A percentile compares a stretch with the other conserved stretches of the same genome.
Evolutionary conservation across 2,113 vertebrate genomes (phyloP).

Genomic region (Laterallus jamaicensis): DNA sequence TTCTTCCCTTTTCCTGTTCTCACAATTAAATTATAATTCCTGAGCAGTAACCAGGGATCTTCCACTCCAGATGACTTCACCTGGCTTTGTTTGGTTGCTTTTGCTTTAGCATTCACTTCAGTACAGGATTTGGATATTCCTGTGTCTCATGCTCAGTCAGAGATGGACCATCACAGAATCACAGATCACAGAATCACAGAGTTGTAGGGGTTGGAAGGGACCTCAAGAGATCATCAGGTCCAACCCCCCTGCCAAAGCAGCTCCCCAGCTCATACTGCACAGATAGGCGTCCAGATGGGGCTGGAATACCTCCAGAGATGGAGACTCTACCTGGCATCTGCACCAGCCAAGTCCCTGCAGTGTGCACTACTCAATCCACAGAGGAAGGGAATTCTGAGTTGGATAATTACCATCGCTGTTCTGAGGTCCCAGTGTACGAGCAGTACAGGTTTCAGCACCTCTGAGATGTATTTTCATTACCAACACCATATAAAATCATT

Average conservation of each 20-base stretch:
- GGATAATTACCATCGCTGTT: not conserved
- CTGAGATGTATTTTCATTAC: not conserved
- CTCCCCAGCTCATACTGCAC: no score
- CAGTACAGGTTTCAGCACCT: not conserved
- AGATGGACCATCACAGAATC: not conserved
- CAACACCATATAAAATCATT: not conserved
- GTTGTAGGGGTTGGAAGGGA: no score
- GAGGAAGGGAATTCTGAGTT: not conserved
- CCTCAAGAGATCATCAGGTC: no score
- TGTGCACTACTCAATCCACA: not conserved
- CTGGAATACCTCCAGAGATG: no score
- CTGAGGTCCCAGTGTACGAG: fast-evolving
- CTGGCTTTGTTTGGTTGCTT: not conserved
- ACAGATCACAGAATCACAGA: no score
- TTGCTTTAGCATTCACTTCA: not conserved
- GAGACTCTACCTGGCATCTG: not conserved
- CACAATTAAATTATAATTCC: not conserved
- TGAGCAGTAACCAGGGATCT: not conserved
- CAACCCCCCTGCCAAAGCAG: no score
- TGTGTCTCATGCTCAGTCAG: not conserved
- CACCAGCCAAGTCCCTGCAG: not conserved
- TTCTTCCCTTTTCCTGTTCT: not conserved
- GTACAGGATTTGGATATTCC: not conserved
- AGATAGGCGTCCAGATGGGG: no score
- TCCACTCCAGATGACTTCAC: not conserved